Evolutionary conservation across 2,113 vertebrate species (phyloP), one percentile per base, ranked within the genome.

Genomic region (Rafetus swinhoei): DNA sequence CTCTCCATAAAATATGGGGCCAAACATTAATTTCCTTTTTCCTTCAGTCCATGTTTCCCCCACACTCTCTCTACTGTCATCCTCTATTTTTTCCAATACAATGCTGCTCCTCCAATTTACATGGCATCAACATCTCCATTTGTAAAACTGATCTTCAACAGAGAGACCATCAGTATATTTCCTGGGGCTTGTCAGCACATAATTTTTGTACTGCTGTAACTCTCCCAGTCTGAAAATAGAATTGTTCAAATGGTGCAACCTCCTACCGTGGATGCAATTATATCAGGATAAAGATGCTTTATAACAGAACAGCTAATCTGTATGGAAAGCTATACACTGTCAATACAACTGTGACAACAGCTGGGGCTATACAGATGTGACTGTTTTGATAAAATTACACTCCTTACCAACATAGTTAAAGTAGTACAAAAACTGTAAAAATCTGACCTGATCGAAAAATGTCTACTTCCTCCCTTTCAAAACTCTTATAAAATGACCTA

Each of bases 241-340:
- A 80, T 57, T 21, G 45, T 5, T 32, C 76, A 77, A 95, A 84
- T 5, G 72, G 53, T 82, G 35, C 79, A 82, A 39, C 19, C 87
- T 22, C 55, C 45, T 39, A 89, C 25, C 45, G 32, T 2, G 45
- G 65, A 55, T 85, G 9, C 60, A 90, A 76, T 85, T 85, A 32
- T 57, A 59, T n/a, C 0, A n/a, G 32, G 74, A 81, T 50, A 82
- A 90, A 90, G 92, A 85, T 56, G 80, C 11, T 88, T 94, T 74
- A 35, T 50, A 29, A 82, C 81, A 12, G 24, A 3, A 12, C 4
- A 85, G 72, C 21, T 76, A 76, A 76, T 76, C 6, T 3, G 45
- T 45, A 45, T 45, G 45, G 45, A 45, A 45, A 45, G 45, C 45
- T 45, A 45, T 45, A 45, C 45, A 45, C 45, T 5, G 45, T 45